A percentile compares a stretch with the other conserved stretches of the same genome.
These are phyloP conservation scores for Aricia artaxerxes DNA, from an alignment of 2,888 invertebrate genomes.

Conservation along the genomic window DNA sequence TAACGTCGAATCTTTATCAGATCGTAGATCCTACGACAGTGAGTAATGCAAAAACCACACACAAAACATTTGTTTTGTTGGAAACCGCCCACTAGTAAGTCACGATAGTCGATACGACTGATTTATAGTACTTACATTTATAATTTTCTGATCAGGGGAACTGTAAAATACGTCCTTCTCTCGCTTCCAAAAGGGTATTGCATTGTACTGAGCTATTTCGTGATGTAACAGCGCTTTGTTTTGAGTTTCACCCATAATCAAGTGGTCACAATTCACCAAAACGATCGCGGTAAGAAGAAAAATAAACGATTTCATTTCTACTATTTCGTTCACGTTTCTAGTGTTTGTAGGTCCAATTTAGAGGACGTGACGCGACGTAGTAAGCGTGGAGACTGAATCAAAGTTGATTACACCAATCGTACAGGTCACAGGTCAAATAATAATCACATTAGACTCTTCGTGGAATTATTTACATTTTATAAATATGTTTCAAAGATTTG, in stretches of 20 bases:
- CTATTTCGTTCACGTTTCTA: constrained; percentile 38
- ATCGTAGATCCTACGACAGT: constrained; percentile 29
- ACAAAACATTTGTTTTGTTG: constrained; percentile 35
- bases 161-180: constrained; percentile 54
- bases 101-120: constrained; percentile 32
- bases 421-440: constrained; percentile 15
- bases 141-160: constrained; percentile 48
- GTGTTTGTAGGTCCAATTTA: constrained; percentile 41
- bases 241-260: constrained; percentile 51
- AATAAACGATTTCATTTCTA: constrained; percentile 44
- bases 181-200: constrained; percentile 52
- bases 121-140: constrained; percentile 48
- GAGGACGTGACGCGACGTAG: constrained; percentile 35
- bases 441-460: neutral
- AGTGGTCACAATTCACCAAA: constrained; percentile 47
- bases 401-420: constrained; percentile 33
- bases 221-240: constrained; percentile 50
- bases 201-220: constrained; percentile 45
- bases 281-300: constrained; percentile 39
- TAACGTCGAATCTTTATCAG: constrained; percentile 28
- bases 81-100: constrained; percentile 31
- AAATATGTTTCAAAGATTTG: neutral
- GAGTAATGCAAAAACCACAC: constrained; percentile 36
- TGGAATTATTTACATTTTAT: neutral
- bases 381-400: constrained; percentile 35